phyloP scores from a whole-genome alignment of 1,140 invertebrate species.

The Dysdera silvatica region DNA sequence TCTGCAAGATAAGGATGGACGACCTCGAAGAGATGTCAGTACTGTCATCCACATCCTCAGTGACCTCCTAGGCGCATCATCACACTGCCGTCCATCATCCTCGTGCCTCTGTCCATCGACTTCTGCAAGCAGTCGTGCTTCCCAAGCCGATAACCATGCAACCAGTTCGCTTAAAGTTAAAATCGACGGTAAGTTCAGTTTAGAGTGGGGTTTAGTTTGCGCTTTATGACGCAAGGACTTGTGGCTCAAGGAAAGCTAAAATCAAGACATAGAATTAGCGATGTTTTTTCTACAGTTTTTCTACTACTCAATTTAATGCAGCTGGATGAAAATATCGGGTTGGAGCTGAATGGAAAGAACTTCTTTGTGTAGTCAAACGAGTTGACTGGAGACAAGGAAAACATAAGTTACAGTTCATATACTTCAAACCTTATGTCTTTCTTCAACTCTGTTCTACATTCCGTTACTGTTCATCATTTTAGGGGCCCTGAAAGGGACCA shows the following conservation, averaged over 20 bases:
- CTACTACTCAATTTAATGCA: too few relatives aligned
- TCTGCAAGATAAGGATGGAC: conserved; percentile 80
- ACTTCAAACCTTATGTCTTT: too few relatives aligned
- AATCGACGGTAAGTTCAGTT: neutral
- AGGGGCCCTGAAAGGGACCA: too few relatives aligned
- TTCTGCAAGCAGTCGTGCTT: neutral
- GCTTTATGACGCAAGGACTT: neutral
- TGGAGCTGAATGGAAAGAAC: too few relatives aligned
- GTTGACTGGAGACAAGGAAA: too few relatives aligned
- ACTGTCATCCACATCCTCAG: conserved; percentile 93
- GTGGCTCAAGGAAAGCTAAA: neutral
- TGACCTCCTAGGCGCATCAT: conserved; percentile 79
- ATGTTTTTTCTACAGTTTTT: too few relatives aligned
- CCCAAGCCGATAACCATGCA: neutral
- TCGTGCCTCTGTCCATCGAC: neutral
- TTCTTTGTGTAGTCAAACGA: too few relatives aligned
- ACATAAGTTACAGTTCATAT: too few relatives aligned
- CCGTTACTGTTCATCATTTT: too few relatives aligned
- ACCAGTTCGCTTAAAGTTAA: neutral
- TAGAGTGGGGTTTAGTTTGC: neutral
- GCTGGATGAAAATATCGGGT: too few relatives aligned
- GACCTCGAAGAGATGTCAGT: conserved; percentile 81
- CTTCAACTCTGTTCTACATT: too few relatives aligned
- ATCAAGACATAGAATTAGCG: too few relatives aligned
- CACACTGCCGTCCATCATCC: conserved; percentile 46